Conservation (phyloP, 92 coral and sea anemone species). For the Porites rus region DNA sequence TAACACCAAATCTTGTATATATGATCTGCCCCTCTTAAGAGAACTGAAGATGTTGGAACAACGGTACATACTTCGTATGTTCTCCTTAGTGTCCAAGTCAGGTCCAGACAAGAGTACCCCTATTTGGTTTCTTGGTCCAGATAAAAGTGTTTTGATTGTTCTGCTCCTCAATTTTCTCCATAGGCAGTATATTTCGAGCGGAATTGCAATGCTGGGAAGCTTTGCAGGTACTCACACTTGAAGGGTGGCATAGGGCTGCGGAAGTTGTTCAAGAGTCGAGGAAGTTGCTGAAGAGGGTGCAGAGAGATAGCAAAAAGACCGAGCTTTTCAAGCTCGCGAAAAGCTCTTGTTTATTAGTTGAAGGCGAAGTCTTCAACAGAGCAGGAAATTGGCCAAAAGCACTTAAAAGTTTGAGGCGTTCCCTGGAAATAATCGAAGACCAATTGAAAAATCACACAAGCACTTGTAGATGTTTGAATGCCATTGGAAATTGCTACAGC, state of each 20-base stretch:
- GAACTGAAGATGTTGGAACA: too few relatives aligned
- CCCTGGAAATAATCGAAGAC: slow-evolving; percentile 25
- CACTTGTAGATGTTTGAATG: slow-evolving; percentile 62
- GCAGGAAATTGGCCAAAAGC: slow-evolving; percentile 20
- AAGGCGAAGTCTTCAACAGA: slow-evolving; percentile 31
- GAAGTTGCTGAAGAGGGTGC: neutral
- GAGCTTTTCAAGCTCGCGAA: slow-evolving; percentile 19
- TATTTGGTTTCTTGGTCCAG: too few relatives aligned
- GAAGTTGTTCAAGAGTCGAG: slow-evolving; percentile 12
- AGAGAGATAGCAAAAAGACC: slow-evolving; percentile 14
- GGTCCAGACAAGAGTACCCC: too few relatives aligned
- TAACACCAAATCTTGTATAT: too few relatives aligned
- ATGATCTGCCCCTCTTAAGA: too few relatives aligned
- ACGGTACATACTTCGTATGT: too few relatives aligned
- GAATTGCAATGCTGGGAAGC: slow-evolving; percentile 49
- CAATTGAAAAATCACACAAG: slow-evolving; percentile 58
- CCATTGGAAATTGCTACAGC: slow-evolving; percentile 63
- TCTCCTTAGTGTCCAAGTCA: too few relatives aligned
- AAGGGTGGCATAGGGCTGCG: slow-evolving; percentile 42
- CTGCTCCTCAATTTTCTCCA: neutral
- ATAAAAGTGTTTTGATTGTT: neutral
- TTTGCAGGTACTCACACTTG: slow-evolving; percentile 25
- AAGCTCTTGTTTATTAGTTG: slow-evolving; percentile 8
- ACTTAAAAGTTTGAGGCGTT: slow-evolving; percentile 1
- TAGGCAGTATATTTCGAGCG: slow-evolving; percentile 17